phyloP scores from a whole-genome alignment of 2,888 invertebrate genomes.

The Nomada hirtipes region DNA sequence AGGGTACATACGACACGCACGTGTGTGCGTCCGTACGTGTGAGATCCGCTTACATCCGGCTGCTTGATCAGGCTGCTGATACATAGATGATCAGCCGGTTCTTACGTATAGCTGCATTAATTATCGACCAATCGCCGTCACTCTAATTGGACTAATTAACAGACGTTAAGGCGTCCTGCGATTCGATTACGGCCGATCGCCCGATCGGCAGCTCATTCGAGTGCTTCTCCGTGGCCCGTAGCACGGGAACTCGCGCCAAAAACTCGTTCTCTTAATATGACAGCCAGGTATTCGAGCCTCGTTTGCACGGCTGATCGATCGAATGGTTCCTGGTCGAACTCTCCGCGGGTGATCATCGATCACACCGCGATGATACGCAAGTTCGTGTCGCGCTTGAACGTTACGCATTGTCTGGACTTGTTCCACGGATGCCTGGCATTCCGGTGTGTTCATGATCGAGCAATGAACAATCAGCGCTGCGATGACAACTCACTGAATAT shows the following conservation, averaged over 20 bases:
- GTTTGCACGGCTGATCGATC: conserved; percentile 37
- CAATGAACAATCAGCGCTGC: conserved; percentile 39
- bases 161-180: conserved; percentile 67
- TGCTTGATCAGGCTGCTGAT: conserved; percentile 63
- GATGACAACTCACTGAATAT: conserved; percentile 12
- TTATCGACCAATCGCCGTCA: conserved; percentile 77
- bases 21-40: conserved; percentile 16
- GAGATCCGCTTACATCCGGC: conserved; percentile 60
- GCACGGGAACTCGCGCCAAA: conserved; percentile 13
- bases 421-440: conserved; percentile 32
- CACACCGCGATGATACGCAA: conserved; percentile 39
- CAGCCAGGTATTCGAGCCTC: conserved; percentile 52
- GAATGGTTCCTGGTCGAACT: conserved; percentile 18
- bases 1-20: too few relatives aligned
- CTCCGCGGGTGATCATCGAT: conserved; percentile 41
- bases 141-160: conserved; percentile 80
- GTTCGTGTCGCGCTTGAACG: conserved; percentile 12
- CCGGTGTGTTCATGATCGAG: conserved; percentile 17
- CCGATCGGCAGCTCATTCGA: conserved; percentile 46
- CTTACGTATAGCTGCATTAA: conserved; percentile 75
- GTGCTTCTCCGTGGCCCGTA: conserved; percentile 13
- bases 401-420: conserved; percentile 35
- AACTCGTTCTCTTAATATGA: conserved; percentile 63
- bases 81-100: conserved; percentile 69
- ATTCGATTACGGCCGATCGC: conserved; percentile 58